Percentiles rank a stretch among this genome's conserved stretches.
Conservation (phyloP, 2,797 vertebrate species). For the Sylvia borin region DNA sequence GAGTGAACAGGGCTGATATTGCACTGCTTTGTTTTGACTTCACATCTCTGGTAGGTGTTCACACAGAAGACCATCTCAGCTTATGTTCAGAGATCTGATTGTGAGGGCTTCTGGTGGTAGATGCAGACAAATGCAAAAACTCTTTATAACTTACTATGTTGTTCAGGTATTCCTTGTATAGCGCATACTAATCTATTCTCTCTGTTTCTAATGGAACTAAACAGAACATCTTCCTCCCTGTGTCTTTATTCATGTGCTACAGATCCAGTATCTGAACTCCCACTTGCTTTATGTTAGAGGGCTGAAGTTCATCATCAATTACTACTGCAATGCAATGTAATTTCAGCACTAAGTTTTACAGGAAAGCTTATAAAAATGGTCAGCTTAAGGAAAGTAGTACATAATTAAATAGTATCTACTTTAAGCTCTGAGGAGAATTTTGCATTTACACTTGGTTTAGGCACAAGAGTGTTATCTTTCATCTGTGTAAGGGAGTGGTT, state of each 20-base stretch:
- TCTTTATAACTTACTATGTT: not conserved
- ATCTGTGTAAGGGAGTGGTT: rapidly evolving
- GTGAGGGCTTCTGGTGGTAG: not conserved
- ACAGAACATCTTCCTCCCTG: not conserved
- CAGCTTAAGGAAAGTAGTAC: not conserved
- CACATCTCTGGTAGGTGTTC: not conserved
- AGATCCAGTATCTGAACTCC: not conserved
- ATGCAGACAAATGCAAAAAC: not conserved
- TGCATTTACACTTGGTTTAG: not conserved
- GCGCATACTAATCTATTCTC: not conserved
- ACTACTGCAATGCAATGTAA: not conserved
- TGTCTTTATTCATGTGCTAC: not conserved
- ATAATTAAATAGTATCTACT: not conserved
- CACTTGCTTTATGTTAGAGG: not conserved
- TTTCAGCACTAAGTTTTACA: not conserved
- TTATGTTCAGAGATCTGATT: not conserved
- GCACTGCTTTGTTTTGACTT: not conserved
- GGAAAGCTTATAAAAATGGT: not conserved
- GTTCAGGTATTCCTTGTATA: not conserved
- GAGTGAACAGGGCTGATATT: not conserved
- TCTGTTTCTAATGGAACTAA: not conserved
- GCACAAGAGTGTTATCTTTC: not conserved
- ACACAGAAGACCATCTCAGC: not conserved
- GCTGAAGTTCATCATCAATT: not conserved
- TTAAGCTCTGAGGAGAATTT: not conserved